These are phyloP conservation scores for Venustaconcha ellipsiformis DNA, from an alignment of 1,140 invertebrate species.

Conservation along the genomic window DNA sequence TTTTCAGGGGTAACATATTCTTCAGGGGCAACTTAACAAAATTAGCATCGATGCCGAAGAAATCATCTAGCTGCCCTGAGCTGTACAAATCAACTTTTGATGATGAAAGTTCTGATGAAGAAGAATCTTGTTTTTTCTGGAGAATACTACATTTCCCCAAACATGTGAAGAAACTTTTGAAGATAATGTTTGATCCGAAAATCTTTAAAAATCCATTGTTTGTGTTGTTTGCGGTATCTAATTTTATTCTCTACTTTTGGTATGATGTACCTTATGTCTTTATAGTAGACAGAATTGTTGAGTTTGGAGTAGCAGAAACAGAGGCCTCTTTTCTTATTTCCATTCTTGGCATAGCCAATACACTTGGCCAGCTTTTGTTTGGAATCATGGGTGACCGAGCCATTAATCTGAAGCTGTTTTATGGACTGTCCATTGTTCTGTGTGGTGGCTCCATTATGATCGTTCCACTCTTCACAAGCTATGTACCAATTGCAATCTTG, in stretches of 20 bases:
- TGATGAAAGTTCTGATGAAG: constrained; percentile 29
- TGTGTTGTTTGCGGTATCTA: constrained; percentile 54
- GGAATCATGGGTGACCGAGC: constrained; percentile 87
- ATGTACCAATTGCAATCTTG: constrained; percentile 42
- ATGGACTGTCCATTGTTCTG: constrained; percentile 51
- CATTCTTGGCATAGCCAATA: constrained; percentile 82
- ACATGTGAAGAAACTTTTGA: constrained; percentile 38
- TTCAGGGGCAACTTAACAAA: constrained; percentile 54
- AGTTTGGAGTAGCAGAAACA: constrained; percentile 69
- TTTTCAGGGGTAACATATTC: constrained; percentile 33
- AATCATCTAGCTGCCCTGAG: constrained; percentile 56
- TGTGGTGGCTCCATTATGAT: constrained; percentile 50
- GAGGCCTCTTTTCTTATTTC: constrained; percentile 91
- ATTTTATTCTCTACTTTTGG: constrained; percentile 63
- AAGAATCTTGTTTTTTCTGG: constrained; percentile 14
- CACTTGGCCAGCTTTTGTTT: constrained; percentile 81
- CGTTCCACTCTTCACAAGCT: constrained; percentile 50
- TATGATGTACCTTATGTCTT: constrained; percentile 65
- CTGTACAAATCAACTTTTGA: constrained; percentile 23
- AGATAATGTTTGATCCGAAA: constrained; percentile 56
- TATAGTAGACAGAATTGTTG: constrained; percentile 52
- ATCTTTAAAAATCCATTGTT: constrained; percentile 47
- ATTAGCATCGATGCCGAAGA: constrained; percentile 23
- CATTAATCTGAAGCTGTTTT: constrained; percentile 55
- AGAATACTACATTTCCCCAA: constrained; percentile 28